Base-by-base conservation (phyloP, 2,113 vertebrate genomes). In the Casuarius casuarius region DNA sequence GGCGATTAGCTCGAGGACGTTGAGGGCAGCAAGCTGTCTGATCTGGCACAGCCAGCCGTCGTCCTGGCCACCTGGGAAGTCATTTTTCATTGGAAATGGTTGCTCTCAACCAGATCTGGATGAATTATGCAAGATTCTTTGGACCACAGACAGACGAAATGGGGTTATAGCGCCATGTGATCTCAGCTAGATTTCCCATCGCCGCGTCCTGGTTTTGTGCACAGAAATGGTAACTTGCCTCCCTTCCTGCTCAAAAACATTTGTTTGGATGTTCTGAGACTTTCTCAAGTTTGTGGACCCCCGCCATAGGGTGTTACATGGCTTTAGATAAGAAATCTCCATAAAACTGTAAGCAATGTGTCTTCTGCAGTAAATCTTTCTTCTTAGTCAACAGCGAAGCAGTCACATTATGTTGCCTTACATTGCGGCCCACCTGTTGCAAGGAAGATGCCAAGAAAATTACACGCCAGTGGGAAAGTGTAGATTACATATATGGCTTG, bases 251-350 rank as follows among this genome's bases (percentile, higher is more conserved):
- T 87, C 84, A 49, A 84, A 95, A 89, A 92, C 84, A 91, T 93
- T 93, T 88, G 75, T 96, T 95, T 87, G 93, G 94, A 93, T 67
- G 88, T 77, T 85, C 87, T 85, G 70, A 93, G 75, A 67, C 28
- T 88, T 89, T 95, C 91, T 93, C 1, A 4, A 93, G 61, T 40
- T 44, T 70, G 85, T 96, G 89, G 90, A 85, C 91, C 80, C 93
- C 62, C 26, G 79, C 92, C 84, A 94, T 54, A 83, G 95, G 58
- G 89, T 91, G 94, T 97, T 97, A 97, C 74, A 93, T 89, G 89
- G 91, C 91, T 97, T 96, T 97, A 97, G 96, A 97, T 97, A 97
- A 97, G 96, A 95, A 97, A 95, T 95, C 77, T 95, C 94, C 81
- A 96, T 95, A 97, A 95, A 97, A 92, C 85, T 93, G 84, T 85